Conservation (phyloP, 2,888 invertebrate genomes). For the Lysandra coridon region DNA sequence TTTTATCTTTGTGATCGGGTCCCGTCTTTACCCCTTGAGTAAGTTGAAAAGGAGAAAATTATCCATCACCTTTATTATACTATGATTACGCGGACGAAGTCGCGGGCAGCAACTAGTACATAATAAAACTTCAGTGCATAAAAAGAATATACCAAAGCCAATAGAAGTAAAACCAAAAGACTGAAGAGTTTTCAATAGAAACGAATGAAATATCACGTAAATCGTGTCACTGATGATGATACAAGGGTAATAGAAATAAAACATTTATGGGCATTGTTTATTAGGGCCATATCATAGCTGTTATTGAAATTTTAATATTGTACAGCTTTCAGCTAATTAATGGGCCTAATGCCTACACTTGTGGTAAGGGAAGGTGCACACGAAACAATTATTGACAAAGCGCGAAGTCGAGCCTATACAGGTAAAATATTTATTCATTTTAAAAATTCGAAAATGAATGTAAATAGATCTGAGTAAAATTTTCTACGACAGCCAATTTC, state of each 20-base stretch:
- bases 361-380: background rate
- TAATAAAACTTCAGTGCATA: no score
- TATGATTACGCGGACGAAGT: no score
- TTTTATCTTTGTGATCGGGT: no score
- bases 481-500: no score
- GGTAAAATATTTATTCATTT: no score
- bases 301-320: conserved; percentile 44
- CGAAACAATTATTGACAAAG: background rate
- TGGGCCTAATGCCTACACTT: conserved; percentile 32
- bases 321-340: conserved; percentile 47
- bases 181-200: background rate
- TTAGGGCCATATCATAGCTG: conserved; percentile 34
- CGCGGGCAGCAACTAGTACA: no score
- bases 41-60: no score
- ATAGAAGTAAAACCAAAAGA: background rate
- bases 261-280: conserved; percentile 39
- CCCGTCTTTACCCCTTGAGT: no score
- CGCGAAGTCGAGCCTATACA: no score
- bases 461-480: no score
- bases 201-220: background rate
- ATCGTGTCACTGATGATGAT: background rate
- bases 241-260: conserved; percentile 21
- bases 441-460: no score
- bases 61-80: no score
- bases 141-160: background rate